Evolutionary conservation across 2,797 vertebrate species (phyloP), one percentile per base, ranked within the genome.

Genomic region (Pipistrellus pygmaeus): DNA sequence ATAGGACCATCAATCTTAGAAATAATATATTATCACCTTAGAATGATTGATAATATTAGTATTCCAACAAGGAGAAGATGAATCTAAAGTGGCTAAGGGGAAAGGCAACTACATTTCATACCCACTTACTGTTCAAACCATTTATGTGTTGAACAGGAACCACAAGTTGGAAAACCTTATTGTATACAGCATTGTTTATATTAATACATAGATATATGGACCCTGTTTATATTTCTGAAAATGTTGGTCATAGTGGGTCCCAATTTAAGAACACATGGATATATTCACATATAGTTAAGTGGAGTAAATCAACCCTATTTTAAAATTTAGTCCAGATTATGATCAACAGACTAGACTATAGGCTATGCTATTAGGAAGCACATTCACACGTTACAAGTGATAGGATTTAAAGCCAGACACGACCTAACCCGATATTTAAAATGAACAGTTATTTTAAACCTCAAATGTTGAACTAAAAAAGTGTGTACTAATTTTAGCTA

Each of bases 381-480:
- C 41, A 41, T 83, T 85, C 27, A 35, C n/a, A 2, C 53, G 41
- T 41, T 76, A n/a, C 6, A 94, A 83, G 83, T 21, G 5, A 20
- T 20, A 87, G 4, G 41, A 71, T 73, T 82, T 88, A 69, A 85
- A 69, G 66, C 55, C 44, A 84, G 20, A 32, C 3, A 57, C 21
- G 85, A 62, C 11, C 76, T 69, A 88, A 88, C 62, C 6, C 38
- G 75, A 20, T 66, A 35, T 91, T 35, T 86, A 73, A 86, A 95
- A 55, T 38, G 23, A 76, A 80, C 0, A 82, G 27, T 7, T 71
- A 68, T 96, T 86, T 44, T 51, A 91, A 95, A 23, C 6, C 9
- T 95, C 23, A 80, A 48, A 77, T 92, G 71, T 7, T 84, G 55
- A 91, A 84, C 66, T 86, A 73, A 88, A 90, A 84, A 75, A 9